A percentile compares a stretch with the other conserved stretches of the same genome.
phyloP scores from a whole-genome alignment of 2,888 invertebrate genomes.

The Proisotoma minuta region DNA sequence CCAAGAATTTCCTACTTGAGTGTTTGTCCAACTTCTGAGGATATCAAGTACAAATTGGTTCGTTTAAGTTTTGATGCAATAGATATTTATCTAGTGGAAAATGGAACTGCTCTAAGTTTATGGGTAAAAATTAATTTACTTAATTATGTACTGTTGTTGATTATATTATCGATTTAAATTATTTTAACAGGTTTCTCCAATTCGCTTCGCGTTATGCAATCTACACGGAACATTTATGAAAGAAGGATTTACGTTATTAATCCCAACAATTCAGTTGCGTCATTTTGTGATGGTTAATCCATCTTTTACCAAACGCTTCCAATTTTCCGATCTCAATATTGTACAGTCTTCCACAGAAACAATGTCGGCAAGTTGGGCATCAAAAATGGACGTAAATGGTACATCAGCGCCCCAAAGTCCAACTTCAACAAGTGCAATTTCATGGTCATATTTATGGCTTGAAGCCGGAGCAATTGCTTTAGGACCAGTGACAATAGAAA shows the following conservation, averaged over 20 bases:
- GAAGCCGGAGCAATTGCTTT: conserved; percentile 86
- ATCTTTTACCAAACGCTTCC: conserved; percentile 46
- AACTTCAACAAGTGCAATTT: conserved; percentile 54
- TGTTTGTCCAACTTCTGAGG: conserved; percentile 72
- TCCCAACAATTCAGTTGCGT: conserved; percentile 67
- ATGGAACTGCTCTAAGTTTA: conserved; percentile 77
- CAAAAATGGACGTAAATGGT: conserved; percentile 38
- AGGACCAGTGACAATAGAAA: conserved; percentile 84
- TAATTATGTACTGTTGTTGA: too few relatives aligned
- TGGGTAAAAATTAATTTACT: too few relatives aligned
- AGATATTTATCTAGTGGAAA: conserved; percentile 85
- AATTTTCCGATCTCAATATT: conserved; percentile 46
- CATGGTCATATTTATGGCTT: conserved; percentile 64
- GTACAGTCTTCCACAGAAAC: conserved; percentile 46
- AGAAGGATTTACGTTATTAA: conserved; percentile 78
- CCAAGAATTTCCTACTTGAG: conserved; percentile 44
- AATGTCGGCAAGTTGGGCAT: conserved; percentile 46
- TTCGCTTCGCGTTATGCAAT: conserved; percentile 85
- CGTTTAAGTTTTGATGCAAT: conserved; percentile 81
- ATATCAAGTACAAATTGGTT: conserved; percentile 90
- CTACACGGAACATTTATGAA: conserved; percentile 89
- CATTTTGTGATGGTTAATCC: conserved; percentile 58
- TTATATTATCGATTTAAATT: not conserved
- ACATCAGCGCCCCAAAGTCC: conserved; percentile 44
- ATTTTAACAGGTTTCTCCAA: conserved; percentile 65